A percentile compares a stretch with the other conserved stretches of the same genome.
These are phyloP conservation scores for Pseudonaja textilis DNA, from an alignment of 2,113 vertebrate genomes.

Conservation along the genomic window DNA sequence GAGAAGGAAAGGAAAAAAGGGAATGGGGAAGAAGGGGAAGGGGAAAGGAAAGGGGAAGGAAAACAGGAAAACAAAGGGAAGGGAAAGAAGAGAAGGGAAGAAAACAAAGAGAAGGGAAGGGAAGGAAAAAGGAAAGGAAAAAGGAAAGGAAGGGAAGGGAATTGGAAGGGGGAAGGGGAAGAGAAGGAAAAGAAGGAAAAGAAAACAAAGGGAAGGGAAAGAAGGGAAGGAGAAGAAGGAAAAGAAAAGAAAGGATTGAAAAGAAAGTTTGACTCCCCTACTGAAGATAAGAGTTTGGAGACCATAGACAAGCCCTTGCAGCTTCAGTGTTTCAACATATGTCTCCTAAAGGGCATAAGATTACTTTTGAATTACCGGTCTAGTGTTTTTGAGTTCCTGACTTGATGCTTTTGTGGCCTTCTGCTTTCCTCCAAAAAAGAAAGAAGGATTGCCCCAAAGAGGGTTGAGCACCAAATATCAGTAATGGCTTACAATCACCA, in stretches of 20 bases:
- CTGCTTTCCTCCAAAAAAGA: neutral
- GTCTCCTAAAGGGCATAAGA: neutral
- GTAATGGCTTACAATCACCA: neutral
- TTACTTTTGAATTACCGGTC: neutral
- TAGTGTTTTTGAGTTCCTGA: neutral
- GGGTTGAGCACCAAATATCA: neutral
- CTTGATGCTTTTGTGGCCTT: neutral
- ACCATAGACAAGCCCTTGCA: neutral
- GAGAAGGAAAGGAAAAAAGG: no score
- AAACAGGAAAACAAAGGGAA: no score
- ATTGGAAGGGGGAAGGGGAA: no score
- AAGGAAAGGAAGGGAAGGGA: no score
- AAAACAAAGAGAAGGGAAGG: no score
- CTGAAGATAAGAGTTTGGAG: neutral
- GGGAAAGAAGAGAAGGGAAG: no score
- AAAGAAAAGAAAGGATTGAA: no score
- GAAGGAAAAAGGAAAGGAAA: no score
- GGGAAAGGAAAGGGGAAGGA: no score
- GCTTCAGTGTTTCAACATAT: neutral
- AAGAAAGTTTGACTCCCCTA: neutral
- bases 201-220: no score
- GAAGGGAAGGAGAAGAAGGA: accelerated
- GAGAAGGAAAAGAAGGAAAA: accelerated
- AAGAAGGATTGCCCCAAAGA: neutral
- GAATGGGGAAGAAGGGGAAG: no score